Base-by-base conservation (phyloP, 2,113 vertebrate genomes). In the Corythornis vintsioides region DNA sequence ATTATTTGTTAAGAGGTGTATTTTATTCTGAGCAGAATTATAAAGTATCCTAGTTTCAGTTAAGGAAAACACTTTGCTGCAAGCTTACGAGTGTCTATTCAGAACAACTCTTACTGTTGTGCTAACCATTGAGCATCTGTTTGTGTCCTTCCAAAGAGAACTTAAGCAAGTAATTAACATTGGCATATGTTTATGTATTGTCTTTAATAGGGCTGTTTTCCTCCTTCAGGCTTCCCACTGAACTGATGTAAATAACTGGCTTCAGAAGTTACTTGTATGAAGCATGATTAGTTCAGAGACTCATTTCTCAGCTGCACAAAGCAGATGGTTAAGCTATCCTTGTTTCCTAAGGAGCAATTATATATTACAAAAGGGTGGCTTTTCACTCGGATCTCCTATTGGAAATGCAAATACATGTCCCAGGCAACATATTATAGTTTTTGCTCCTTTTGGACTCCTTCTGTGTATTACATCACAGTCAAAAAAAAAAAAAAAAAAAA, bases 131-230 rank as follows among this genome's bases (percentile, higher is more conserved):
- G 47, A 90, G 25, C 65, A 78, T 75, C 48, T 90, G 48, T 74
- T 84, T 72, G 21, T 52, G 53, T 79, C 40, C 28, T 81, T 78
- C 60, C 48, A 72, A 76, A 67, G 59, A 63, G 11, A 63, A 77
- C 6, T 79, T 47, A 24, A 87, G 67, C 59, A 73, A 65, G 67
- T 86, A 86, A 86, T 86, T 90, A 92, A 69, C 71, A 26, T 6
- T 76, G 78, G 25, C 89, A 60, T 79, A 73, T 90, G 78, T 72
- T 86, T 95, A 83, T 75, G 57, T 78, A 65, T 10, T 84, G 61
- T 65, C 73, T 88, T 47, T 42, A 77, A 82, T 47, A 69, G 19
- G 18, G 9, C 73, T 76, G 42, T 85, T 89, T 86, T 87, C 47
- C 66, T 65, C 72, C 28, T 21, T 61, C 57, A 82, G 22, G 45